Base-by-base conservation (phyloP, 2,888 invertebrate species). In the Eupithecia exiguata region DNA sequence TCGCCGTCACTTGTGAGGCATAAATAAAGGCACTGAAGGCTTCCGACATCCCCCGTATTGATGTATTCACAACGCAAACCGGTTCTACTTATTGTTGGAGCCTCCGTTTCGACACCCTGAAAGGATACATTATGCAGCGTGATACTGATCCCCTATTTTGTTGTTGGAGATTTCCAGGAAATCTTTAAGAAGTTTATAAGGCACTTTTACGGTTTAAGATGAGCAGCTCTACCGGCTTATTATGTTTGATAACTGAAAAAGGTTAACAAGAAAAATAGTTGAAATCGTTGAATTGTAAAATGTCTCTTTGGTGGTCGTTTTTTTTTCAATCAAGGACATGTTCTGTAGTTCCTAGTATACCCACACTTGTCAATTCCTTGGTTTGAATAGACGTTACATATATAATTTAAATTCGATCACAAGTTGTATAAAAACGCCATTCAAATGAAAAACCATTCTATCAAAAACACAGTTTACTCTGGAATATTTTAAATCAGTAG, bases 11-110 rank as follows among this genome's bases (percentile, higher is more conserved):
- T 90, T 86, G 84, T 84, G 86, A 86, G 82, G 86, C 87, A 88
- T 90, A 89, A 90, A 91, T 90, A 91, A 89, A 87, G 80, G 87
- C 85, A 88, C 88, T 86, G 89, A 88, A 85, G 83, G 86, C 84
- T 88, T 88, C 88, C 90, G 88, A 87, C 88, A 84, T 86, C 83
- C 80, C 79, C 82, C 82, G 82, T 86, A 90, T 90, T 90, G 90
- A 91, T 88, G 89, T 90, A 90, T 90, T 90, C 88, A 88, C 83
- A 86, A 83, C 83, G 83, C 84, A 85, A 88, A 87, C 87, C 82
- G 85, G 83, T 86, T 85, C 81, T 84, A 84, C 86, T 88, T 88
- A 88, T 88, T 87, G 88, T 89, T 83, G 81, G 84, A 83, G 82
- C 84, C 81, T 83, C 83, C 85, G 82, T 83, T 84, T 84, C 81